phyloP scores from a whole-genome alignment of 2,797 vertebrate genomes.

The Sphenopsis melanotis region DNA sequence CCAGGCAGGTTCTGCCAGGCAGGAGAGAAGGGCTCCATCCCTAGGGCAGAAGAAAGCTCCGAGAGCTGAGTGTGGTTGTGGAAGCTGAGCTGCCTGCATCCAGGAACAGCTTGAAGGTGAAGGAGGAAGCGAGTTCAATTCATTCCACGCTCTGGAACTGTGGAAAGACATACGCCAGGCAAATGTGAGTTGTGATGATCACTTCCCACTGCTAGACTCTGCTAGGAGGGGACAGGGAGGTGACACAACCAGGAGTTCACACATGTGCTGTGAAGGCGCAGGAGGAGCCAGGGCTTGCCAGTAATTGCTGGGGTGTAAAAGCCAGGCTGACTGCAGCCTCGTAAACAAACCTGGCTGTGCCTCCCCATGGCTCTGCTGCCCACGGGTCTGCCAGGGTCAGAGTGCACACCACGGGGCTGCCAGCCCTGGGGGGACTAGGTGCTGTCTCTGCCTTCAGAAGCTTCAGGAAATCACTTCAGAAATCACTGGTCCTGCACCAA shows the following conservation, averaged over 20 bases:
- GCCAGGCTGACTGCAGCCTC: not conserved
- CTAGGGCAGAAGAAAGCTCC: not conserved
- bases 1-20: not conserved
- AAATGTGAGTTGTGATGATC: slow-evolving; percentile 24
- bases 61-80: not conserved
- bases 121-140: not conserved
- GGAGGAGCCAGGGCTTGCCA: not conserved
- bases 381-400: fast-evolving
- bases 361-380: not conserved
- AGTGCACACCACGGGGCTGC: fast-evolving
- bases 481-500: fast-evolving
- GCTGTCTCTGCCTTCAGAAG: not conserved
- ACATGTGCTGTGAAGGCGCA: not conserved
- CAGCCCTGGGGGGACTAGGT: fast-evolving
- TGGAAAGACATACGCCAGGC: slow-evolving; percentile 21
- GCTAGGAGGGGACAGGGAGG: not conserved
- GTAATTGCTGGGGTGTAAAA: not conserved
- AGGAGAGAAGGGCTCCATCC: not conserved
- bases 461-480: not conserved
- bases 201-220: slow-evolving; percentile 38
- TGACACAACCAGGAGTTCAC: slow-evolving; percentile 42
- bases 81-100: not conserved
- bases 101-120: slow-evolving; percentile 9
- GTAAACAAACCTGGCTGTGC: not conserved
- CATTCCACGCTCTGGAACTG: not conserved